Evolutionary conservation across 1,140 invertebrate genomes (phyloP), one percentile per base, ranked within the genome.

Genomic region (Glossosoma conforme): DNA sequence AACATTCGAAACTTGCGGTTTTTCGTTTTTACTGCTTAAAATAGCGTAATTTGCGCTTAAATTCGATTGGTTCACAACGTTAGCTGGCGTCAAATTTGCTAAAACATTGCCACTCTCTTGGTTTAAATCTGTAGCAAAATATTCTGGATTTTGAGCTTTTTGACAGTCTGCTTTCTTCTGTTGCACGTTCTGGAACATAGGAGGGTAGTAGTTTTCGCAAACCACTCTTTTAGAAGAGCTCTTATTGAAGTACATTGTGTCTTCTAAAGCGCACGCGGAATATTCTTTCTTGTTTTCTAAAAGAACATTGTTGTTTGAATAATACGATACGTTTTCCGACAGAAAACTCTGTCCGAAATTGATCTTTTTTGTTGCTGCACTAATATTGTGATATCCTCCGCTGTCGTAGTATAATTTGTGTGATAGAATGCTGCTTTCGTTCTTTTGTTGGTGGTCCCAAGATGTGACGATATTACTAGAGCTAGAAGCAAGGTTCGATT

Each of bases 201-300:
- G 14, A 1, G 45, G 45, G 15, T 18, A 47, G 10, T 24, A 47
- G 15, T 47, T 47, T 40, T 47, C 45, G 35, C 45, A 47, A 6
- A 24, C 19, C 2, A 32, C 18, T 17, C 35, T 22, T 25, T 47
- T 47, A 1, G n/a, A 15, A 8, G 33, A 22, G 15, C n/a, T 36
- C 10, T 20, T 21, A 11, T 28, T 24, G 14, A 30, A 17, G 18
- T 33, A 19, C 11, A 36, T 14, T 4, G n/a, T n/a, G n/a, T 38
- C 28, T 25, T 47, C 13, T 20, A 41, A 38, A 0, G 46, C 46
- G 28, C 46, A 49, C 11, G 46, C 40, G n/a, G 24, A 32, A 17
- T 32, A 13, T 10, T 41, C 37, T 19, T 30, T 41, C n/a, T 32
- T 40, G 1, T 3, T 33, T 18, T 41, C 28, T 5, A 10, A 21